Conservation (phyloP, 2,797 vertebrate genomes). For the Presbytis comata region DNA sequence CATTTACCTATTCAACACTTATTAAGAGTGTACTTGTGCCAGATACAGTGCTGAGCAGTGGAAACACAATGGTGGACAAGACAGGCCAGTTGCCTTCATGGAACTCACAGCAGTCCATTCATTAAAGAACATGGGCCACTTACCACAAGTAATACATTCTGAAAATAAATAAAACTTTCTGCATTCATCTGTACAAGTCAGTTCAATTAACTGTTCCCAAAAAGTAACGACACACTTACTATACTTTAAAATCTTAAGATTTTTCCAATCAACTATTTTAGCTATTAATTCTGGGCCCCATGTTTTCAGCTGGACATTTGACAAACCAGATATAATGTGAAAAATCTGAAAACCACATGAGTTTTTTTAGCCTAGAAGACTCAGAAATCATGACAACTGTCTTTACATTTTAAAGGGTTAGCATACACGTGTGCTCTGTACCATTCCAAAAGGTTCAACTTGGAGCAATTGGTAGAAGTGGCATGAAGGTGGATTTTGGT, state of each 20-base stretch:
- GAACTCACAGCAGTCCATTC: not conserved
- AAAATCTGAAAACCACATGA: constrained; percentile 1
- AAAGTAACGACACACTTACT: not conserved
- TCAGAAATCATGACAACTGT: not conserved
- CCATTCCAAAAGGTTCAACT: constrained; percentile 26
- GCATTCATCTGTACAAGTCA: not conserved
- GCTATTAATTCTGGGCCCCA: not conserved
- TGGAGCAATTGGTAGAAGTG: not conserved
- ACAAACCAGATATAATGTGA: not conserved
- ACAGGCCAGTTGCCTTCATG: not conserved
- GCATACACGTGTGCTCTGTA: not conserved
- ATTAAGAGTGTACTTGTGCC: not conserved
- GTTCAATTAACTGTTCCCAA: not conserved
- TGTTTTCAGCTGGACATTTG: constrained; percentile 24
- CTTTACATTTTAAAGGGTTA: constrained; percentile 9
- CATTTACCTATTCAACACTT: constrained; percentile 15
- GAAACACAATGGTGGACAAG: not conserved
- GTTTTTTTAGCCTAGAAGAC: not conserved
- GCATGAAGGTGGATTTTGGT: not conserved
- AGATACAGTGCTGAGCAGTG: not conserved
- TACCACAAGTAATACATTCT: constrained; percentile 20
- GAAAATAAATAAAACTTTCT: constrained; percentile 41
- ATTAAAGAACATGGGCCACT: not conserved
- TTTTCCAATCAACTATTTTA: constrained; percentile 48
- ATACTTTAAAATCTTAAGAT: not conserved